Evolutionary conservation across 2,113 vertebrate genomes (phyloP).

Genomic region (Dolichallabes microphthalmus): DNA sequence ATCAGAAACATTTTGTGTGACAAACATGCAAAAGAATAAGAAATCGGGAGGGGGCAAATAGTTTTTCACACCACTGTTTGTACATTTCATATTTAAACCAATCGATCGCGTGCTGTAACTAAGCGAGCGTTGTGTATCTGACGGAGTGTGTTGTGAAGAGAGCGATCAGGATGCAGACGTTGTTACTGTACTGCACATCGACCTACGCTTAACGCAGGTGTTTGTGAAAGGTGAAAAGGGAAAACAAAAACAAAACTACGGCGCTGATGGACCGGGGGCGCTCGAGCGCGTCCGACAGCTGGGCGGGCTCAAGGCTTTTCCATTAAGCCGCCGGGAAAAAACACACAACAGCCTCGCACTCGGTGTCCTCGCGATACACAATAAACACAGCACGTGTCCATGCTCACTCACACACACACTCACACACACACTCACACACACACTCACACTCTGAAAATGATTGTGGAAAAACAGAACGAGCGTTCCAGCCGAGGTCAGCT

Average conservation of each 20-base stretch:
- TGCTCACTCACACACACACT: not conserved
- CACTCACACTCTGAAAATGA: constrained; percentile 28
- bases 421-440: not conserved
- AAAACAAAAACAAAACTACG: not conserved
- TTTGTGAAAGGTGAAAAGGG: constrained; percentile 35
- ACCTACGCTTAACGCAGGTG: constrained; percentile 37
- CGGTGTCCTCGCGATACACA: not conserved
- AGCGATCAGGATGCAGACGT: not conserved
- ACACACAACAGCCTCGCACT: constrained; percentile 14
- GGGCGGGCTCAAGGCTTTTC: constrained; percentile 23
- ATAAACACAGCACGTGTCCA: not conserved
- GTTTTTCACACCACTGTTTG: too few species aligned
- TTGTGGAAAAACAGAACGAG: constrained; percentile 24
- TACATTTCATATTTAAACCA: too few species aligned
- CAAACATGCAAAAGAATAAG: too few species aligned
- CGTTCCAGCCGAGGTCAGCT: constrained; percentile 8
- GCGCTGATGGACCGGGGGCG: constrained; percentile 2
- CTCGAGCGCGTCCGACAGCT: constrained; percentile 28
- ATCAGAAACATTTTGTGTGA: too few species aligned
- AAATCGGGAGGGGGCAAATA: too few species aligned
- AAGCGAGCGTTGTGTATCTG: not conserved
- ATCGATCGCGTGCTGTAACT: too few species aligned
- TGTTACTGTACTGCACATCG: not conserved
- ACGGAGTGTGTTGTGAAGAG: not conserved
- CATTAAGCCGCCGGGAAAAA: constrained; percentile 4